A percentile compares a stretch with the other conserved stretches of the same genome.
Evolutionary conservation across 2,888 invertebrate genomes (phyloP).

Genomic region (Himalopsyche kuldschensis): DNA sequence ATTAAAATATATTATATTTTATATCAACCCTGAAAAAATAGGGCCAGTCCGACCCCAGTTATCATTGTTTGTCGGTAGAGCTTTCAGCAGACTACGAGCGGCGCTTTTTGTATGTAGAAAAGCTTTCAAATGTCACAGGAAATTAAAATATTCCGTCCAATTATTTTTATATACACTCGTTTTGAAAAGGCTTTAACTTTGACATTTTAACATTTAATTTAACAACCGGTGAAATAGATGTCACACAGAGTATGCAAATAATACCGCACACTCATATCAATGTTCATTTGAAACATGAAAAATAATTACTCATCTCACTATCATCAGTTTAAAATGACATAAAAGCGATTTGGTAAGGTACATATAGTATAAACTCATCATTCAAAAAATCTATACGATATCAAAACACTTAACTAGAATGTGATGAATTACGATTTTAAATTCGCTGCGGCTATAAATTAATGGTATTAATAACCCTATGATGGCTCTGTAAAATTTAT

Average conservation of each 20-base stretch:
- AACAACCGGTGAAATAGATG: conserved; percentile 12
- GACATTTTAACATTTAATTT: conserved; percentile 9
- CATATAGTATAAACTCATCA: no score
- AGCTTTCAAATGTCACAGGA: conserved; percentile 32
- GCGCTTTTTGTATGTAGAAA: background rate
- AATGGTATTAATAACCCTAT: no score
- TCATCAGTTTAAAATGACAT: no score
- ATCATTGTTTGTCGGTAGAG: background rate
- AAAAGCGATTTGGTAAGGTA: no score
- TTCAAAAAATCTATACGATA: no score
- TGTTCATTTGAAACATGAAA: background rate
- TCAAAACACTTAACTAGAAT: no score
- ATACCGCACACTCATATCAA: background rate
- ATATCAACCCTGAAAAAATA: background rate
- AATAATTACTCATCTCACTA: no score
- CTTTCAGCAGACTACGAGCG: background rate
- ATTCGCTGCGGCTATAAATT: no score
- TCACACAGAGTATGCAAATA: background rate
- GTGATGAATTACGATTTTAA: no score
- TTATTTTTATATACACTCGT: conserved; percentile 31
- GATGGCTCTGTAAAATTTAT: no score
- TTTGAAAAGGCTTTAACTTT: background rate
- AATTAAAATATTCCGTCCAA: conserved; percentile 37
- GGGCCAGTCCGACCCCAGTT: background rate
- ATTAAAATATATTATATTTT: background rate